Percentiles rank a stretch among this genome's conserved stretches.
Conservation (phyloP, 2,113 vertebrate genomes). For the Recurvirostra avosetta region DNA sequence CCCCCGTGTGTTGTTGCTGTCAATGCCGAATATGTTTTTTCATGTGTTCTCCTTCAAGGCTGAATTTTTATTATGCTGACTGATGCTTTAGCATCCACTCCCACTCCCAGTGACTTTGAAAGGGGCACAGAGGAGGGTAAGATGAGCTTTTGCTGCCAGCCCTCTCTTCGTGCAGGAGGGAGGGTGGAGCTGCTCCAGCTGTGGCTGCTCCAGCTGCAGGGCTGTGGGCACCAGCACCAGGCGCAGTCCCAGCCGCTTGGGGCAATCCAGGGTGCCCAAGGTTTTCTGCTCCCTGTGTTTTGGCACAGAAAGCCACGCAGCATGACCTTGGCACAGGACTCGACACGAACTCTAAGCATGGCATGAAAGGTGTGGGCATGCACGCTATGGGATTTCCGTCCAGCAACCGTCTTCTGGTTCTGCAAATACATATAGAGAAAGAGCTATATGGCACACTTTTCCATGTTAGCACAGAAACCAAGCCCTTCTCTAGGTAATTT, state of each 20-base stretch:
- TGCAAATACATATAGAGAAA: not conserved
- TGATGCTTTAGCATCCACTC: not conserved
- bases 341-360: not conserved
- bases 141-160: not conserved
- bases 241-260: not conserved
- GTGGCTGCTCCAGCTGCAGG: accelerated
- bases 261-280: not conserved
- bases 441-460: not conserved
- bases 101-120: not conserved
- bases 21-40: not conserved
- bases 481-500: not conserved
- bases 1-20: not conserved
- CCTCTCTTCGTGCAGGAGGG: not conserved
- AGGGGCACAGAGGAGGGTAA: not conserved
- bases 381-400: not conserved
- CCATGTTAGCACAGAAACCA: not conserved
- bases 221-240: not conserved
- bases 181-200: not conserved
- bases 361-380: not conserved
- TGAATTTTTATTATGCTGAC: not conserved
- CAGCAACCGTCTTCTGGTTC: not conserved
- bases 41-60: not conserved
- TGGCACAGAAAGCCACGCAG: not conserved
- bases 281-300: not conserved
- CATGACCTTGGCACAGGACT: not conserved